Evolutionary conservation across 2,797 vertebrate species (phyloP), one percentile per base, ranked within the genome.

Genomic region (Hoplostethus atlanticus): DNA sequence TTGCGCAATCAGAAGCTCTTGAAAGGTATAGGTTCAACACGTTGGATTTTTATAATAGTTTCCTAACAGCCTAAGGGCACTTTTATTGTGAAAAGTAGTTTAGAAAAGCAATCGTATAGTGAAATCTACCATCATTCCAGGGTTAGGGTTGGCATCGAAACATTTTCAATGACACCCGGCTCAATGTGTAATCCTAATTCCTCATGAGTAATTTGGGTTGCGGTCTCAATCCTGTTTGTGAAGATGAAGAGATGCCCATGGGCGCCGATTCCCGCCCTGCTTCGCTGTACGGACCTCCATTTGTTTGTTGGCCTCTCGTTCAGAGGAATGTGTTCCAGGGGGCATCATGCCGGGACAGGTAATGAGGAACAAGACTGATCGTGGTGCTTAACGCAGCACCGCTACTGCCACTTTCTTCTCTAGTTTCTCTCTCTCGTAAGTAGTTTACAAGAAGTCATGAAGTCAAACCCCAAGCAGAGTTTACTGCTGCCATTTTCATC

Each of bases 401-500:
- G 30, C 42, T 25, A 3, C 50, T 46, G 17, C 46, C 9, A 21
- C 9, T 53, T 34, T 67, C 16, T 9, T 44, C 12, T 38, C 15
- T 6, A 44, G 31, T 48, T 31, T n/a, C 15, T 25, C 21, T 53
- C 48, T 71, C 59, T 73, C 63, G 48, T 58, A 74, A 83, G 69
- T 64, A 55, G 47, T 80, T 71, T 77, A 79, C 58, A 73, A 78
- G 77, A 69, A 79, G 66, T 58, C 60, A 68, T 63, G 52, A 75
- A 74, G 34, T 68, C 75, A 21, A 28, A 65, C 79, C 87, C 69
- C 80, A 76, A 73, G 74, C 73, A 64, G 58, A 70, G 55, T 83
- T 84, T 77, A 77, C 54, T 62, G 52, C 71, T 78, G 62, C 44
- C 55, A 66, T 84, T 84, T 85, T 79, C 72, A 28, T 21, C 52